Base-by-base conservation (phyloP, 2,888 invertebrate species). In the Sinotaia quadrata region DNA sequence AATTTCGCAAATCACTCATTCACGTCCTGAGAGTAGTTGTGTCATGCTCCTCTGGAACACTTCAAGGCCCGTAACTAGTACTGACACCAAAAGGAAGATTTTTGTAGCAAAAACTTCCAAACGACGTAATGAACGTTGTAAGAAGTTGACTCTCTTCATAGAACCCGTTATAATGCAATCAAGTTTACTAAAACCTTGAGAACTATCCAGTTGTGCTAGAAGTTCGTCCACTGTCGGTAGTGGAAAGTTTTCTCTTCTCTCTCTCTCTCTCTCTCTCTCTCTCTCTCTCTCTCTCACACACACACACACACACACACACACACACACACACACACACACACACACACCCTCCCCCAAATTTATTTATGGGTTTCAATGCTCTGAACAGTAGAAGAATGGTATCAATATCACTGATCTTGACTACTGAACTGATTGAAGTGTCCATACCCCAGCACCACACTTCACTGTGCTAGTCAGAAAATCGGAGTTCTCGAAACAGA, bases 111-210 rank as follows among this genome's bases (percentile, higher is more conserved):
- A 47, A 58, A 12, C 58, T 47, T 4, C 58, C 66, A 21, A 37
- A 56, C 21, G 56, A 47, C 8, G 57, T 66, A 12, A 41, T 66
- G 57, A 66, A 66, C 1, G 65, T 66, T n/a, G 65, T 66, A 7
- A 66, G 52, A 27, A 56, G 18, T 4, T 2, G 37, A 12, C 37
- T 37, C 21, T 57, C 57, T 36, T 41, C 41, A 34, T 66, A 10
- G 18, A 66, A 37, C 18, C 36, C 37, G 29, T 41, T 66, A 8
- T 56, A 15, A n/a, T 41, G 1, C 41, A 27, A 47, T 66, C 47
- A 1, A 57, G 31, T 44, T 66, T 44, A 5, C 24, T 44, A 27
- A 57, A 56, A 2, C 54, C 57, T 31, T 21, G 54, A 5, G 24
- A 41, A 15, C 29, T 47, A n/a, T 29, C 41, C 2, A 57, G 15